Evolutionary conservation across 2,113 vertebrate species (phyloP).

Genomic region (Bothrops jararaca): DNA sequence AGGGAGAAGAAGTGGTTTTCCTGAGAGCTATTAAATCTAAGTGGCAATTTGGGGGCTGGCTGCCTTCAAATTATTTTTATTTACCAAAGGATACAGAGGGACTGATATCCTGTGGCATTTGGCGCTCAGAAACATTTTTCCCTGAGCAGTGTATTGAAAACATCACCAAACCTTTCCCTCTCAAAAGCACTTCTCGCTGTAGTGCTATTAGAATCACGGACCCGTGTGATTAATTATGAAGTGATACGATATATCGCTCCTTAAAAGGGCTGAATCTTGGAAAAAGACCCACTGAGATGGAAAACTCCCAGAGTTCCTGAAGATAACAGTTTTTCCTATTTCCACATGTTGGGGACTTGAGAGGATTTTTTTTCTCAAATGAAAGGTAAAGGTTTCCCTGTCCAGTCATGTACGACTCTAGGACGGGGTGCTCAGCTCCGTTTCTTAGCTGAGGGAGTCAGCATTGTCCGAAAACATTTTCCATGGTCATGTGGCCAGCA

Average conservation of each 20-base stretch:
- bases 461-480: no score
- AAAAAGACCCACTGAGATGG: neutral
- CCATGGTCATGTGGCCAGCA: no score
- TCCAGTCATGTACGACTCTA: no score
- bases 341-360: no score
- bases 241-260: neutral
- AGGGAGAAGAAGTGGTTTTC: conserved; percentile 21
- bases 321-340: neutral
- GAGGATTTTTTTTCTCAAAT: no score
- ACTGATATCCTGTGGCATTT: neutral
- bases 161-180: neutral
- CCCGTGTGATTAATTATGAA: neutral
- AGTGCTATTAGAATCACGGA: neutral
- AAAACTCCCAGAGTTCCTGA: neutral
- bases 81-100: neutral
- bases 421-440: no score
- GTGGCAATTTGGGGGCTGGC: conserved; percentile 22
- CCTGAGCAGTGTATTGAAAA: neutral
- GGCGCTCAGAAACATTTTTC: conserved; percentile 18
- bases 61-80: neutral
- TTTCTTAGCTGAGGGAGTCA: no score
- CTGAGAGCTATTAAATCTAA: conserved; percentile 18
- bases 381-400: no score
- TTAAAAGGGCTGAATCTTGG: neutral
- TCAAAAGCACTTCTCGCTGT: neutral